A percentile compares a stretch with the other conserved stretches of the same genome.
These are phyloP conservation scores for Chelon labrosus DNA, from an alignment of 2,797 vertebrate genomes.

Conservation along the genomic window DNA sequence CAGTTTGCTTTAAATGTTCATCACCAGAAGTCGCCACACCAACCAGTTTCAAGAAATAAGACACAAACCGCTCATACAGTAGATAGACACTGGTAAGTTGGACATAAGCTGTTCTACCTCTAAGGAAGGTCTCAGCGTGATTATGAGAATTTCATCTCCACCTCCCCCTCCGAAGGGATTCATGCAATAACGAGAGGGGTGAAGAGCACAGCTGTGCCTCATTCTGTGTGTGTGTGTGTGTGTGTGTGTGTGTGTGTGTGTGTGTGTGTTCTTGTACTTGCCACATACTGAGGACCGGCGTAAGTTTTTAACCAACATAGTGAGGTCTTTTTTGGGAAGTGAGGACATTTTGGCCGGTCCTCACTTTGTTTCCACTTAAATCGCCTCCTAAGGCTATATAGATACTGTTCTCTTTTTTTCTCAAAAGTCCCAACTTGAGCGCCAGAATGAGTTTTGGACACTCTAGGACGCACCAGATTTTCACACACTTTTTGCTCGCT, in stretches of 20 bases:
- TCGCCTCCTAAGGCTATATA: no score
- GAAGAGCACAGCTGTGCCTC: slow-evolving; percentile 5
- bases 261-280: no score
- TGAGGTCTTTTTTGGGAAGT: no score
- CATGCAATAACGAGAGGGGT: background rate
- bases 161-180: background rate
- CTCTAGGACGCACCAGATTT: no score
- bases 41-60: background rate
- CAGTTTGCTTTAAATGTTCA: background rate
- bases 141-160: background rate
- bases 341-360: no score
- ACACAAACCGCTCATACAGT: background rate
- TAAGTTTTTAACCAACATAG: no score
- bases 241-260: background rate
- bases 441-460: no score
- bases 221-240: background rate
- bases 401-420: no score
- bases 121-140: slow-evolving; percentile 8
- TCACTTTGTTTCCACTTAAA: no score
- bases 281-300: no score
- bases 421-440: no score
- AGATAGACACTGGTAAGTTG: background rate
- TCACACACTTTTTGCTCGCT: no score
- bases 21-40: background rate
- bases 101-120: background rate